These are phyloP conservation scores for Trinectes maculatus DNA, from an alignment of 2,113 vertebrate genomes.

Conservation along the genomic window DNA sequence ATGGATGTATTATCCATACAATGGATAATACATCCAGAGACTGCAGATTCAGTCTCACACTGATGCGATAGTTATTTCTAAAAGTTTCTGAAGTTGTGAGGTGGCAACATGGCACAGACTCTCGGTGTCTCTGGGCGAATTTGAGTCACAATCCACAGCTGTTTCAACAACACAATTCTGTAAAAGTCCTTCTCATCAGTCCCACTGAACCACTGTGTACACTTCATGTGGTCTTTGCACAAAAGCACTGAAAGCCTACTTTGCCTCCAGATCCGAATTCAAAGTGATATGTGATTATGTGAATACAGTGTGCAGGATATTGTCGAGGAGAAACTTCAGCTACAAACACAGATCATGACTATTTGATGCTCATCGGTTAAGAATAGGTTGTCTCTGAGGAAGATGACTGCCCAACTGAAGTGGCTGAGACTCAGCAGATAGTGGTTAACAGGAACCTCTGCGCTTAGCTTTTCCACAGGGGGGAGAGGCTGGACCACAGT, in stretches of 20 bases:
- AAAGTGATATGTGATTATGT: too few species aligned
- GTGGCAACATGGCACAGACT: constrained; percentile 63
- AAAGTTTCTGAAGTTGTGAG: constrained; percentile 30
- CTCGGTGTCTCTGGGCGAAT: constrained; percentile 28
- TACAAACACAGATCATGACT: neutral
- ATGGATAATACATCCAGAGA: too few species aligned
- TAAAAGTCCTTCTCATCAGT: constrained; percentile 29
- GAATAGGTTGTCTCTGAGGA: constrained; percentile 3
- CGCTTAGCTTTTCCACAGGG: constrained; percentile 67
- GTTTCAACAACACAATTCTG: constrained; percentile 41
- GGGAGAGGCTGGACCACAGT: constrained; percentile 67
- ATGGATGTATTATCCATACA: neutral
- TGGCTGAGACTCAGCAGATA: neutral
- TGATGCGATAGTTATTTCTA: constrained; percentile 23
- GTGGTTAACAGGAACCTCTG: constrained; percentile 14
- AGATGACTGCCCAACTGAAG: neutral
- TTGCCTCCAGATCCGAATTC: too few species aligned
- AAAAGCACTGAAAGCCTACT: too few species aligned
- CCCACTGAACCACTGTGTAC: neutral
- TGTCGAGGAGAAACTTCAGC: neutral
- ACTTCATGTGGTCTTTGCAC: neutral
- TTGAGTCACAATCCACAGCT: constrained; percentile 60
- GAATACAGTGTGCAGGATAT: neutral
- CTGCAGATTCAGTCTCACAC: constrained; percentile 1
- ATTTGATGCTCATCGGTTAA: too few species aligned